phyloP scores from a whole-genome alignment of 1,140 invertebrate genomes.

The Drosophila ogumai region DNA sequence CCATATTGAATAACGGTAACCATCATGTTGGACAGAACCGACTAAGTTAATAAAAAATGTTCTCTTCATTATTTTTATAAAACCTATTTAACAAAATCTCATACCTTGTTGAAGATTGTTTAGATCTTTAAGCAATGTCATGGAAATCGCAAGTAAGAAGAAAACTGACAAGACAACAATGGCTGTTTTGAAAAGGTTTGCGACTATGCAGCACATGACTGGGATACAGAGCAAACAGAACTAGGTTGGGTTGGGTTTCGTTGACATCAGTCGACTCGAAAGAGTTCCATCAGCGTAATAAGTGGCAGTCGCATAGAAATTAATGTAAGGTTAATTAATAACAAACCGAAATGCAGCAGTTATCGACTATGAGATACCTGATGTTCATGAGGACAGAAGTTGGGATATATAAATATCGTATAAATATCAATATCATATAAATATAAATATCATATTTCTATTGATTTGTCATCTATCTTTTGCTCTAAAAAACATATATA shows the following conservation, averaged over 20 bases:
- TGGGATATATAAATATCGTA: not conserved
- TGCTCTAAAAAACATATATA: too few species aligned
- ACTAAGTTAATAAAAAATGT: not conserved
- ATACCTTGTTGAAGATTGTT: not conserved
- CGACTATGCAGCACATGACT: constrained; percentile 7
- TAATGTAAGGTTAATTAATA: not conserved
- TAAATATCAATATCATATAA: too few species aligned
- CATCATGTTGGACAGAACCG: rapidly evolving
- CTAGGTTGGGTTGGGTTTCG: not conserved
- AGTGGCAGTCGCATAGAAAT: not conserved
- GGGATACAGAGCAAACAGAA: not conserved
- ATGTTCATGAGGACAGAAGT: not conserved
- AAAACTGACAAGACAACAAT: not conserved
- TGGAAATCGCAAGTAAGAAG: not conserved
- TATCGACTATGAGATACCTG: not conserved
- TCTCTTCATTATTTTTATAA: too few species aligned
- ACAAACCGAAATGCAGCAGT: not conserved
- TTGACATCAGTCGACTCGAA: not conserved
- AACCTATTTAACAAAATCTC: not conserved
- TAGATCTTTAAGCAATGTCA: rapidly evolving
- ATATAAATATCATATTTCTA: too few species aligned
- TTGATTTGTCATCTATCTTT: too few species aligned
- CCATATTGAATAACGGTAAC: rapidly evolving
- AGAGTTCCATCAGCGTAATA: not conserved
- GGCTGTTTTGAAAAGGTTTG: too few species aligned